Conservation (phyloP, 2,113 vertebrate genomes). For the Eublepharis macularius region DNA sequence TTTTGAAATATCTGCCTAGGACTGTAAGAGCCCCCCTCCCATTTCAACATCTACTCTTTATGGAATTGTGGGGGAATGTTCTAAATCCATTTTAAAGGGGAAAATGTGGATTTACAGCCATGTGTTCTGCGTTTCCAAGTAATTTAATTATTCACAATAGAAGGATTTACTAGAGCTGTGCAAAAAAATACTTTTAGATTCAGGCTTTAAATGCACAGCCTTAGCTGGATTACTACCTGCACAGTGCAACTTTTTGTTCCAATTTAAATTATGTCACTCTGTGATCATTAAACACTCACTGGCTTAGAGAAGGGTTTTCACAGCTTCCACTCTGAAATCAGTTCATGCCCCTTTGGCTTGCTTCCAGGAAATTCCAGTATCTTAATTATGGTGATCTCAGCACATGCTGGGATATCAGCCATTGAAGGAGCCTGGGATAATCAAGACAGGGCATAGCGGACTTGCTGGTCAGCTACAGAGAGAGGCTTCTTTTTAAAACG, state of each 20-base stretch:
- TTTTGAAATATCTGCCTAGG: slow-evolving; percentile 48
- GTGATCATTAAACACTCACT: slow-evolving; percentile 13
- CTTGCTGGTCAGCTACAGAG: neutral
- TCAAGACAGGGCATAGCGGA: neutral
- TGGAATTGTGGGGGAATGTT: slow-evolving; percentile 53
- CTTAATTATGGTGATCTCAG: slow-evolving; percentile 17
- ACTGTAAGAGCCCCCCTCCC: slow-evolving; percentile 15
- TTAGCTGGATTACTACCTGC: slow-evolving; percentile 31
- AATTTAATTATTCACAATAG: slow-evolving; percentile 48
- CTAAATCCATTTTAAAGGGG: slow-evolving; percentile 45
- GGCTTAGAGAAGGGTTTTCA: slow-evolving; percentile 22
- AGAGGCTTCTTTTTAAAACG: neutral
- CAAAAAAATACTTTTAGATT: slow-evolving; percentile 26
- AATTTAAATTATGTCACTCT: slow-evolving; percentile 18
- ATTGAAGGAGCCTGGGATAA: neutral
- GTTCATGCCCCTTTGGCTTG: slow-evolving; percentile 34
- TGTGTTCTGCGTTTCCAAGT: slow-evolving; percentile 26
- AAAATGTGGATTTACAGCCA: slow-evolving; percentile 29
- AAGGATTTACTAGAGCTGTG: slow-evolving; percentile 29
- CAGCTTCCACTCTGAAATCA: slow-evolving; percentile 5
- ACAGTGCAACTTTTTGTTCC: slow-evolving; percentile 24
- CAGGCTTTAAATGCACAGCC: slow-evolving; percentile 21
- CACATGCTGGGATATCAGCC: slow-evolving; percentile 2
- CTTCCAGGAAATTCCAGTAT: slow-evolving; percentile 9
- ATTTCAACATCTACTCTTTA: slow-evolving; percentile 50